Evolutionary conservation across 2,797 vertebrate species (phyloP).

Genomic region (Lepilemur septentrionalis): DNA sequence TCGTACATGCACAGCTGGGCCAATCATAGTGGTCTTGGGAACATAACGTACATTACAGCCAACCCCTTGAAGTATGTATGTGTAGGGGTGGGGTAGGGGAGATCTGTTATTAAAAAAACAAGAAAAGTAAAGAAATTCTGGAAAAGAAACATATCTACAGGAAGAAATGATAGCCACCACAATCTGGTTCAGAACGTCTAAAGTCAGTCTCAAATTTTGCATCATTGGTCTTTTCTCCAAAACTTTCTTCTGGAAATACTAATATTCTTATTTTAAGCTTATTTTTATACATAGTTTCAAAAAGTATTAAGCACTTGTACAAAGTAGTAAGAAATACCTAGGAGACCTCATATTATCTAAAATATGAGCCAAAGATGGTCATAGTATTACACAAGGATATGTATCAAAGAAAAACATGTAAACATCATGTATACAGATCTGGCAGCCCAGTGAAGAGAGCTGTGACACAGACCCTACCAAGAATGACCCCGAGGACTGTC

Average conservation of each 20-base stretch:
- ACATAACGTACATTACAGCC: not conserved
- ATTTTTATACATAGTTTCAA: not conserved
- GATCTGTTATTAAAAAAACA: not conserved
- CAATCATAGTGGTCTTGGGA: not conserved
- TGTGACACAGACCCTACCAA: too few relatives aligned
- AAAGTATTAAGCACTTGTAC: not conserved
- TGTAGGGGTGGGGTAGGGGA: accelerated
- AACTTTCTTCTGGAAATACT: not conserved
- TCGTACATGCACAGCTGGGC: not conserved
- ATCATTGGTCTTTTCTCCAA: not conserved
- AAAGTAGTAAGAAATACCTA: not conserved
- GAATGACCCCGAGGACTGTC: not conserved
- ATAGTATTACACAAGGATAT: not conserved
- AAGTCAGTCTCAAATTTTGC: not conserved
- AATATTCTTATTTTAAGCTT: not conserved
- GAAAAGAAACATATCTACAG: not conserved
- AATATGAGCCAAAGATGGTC: not conserved
- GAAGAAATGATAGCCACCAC: not conserved
- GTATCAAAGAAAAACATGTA: not conserved
- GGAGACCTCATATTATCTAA: not conserved
- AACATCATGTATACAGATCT: not conserved
- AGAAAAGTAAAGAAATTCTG: not conserved
- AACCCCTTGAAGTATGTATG: not conserved
- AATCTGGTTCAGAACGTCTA: not conserved
- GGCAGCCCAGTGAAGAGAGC: not conserved